Evolutionary conservation across 2,113 vertebrate genomes (phyloP).

Genomic region (Artemisiospiza belli): DNA sequence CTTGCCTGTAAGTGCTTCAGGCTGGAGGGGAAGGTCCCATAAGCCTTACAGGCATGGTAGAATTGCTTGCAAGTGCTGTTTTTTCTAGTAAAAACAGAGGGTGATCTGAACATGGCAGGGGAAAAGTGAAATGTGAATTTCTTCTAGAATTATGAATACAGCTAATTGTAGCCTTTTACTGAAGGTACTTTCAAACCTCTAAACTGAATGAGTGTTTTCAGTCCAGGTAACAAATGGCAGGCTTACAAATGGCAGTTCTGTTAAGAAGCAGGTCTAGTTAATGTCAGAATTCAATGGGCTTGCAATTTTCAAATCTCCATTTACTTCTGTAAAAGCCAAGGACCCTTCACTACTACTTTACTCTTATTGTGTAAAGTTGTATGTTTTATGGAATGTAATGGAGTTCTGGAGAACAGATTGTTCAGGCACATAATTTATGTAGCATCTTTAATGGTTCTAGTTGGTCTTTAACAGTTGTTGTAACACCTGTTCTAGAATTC

Average conservation of each 20-base stretch:
- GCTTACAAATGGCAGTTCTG: neutral
- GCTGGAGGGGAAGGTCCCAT: neutral
- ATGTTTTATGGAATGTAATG: neutral
- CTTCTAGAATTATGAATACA: neutral
- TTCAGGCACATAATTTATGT: neutral
- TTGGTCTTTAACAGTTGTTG: neutral
- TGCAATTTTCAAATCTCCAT: neutral
- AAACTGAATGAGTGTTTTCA: neutral
- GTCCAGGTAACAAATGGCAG: neutral
- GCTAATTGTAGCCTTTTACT: neutral
- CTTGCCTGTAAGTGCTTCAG: neutral
- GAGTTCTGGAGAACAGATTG: neutral
- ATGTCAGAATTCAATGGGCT: neutral
- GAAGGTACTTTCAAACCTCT: neutral
- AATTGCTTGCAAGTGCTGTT: neutral
- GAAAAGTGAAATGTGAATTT: accelerated
- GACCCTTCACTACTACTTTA: neutral
- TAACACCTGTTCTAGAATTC: neutral
- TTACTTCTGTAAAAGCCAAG: neutral
- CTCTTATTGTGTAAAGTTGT: neutral
- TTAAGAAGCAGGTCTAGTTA: neutral
- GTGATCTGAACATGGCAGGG: neutral
- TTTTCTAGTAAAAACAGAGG: neutral
- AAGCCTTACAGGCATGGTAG: neutral
- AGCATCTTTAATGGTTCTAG: neutral